These are phyloP conservation scores for Apostichopus parvimensis DNA, from an alignment of 35 echinoderm and acorn worm genomes.

Conservation along the genomic window DNA sequence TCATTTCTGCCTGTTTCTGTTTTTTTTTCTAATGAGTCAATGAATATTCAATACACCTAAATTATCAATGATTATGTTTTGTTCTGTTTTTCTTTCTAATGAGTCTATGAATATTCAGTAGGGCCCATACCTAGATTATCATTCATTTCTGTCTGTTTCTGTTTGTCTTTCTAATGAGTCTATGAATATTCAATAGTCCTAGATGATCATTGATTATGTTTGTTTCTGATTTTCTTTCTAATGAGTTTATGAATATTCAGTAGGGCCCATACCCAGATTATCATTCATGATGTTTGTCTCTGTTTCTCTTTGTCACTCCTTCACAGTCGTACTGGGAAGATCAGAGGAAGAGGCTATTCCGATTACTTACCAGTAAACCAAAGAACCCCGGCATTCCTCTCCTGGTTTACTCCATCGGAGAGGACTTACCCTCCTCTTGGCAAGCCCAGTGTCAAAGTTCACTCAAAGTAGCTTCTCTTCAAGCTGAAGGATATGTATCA, in stretches of 20 bases:
- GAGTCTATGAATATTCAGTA: no score
- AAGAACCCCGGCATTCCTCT: constrained; percentile 51
- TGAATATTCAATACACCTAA: no score
- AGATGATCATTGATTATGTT: no score
- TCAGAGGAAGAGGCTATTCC: constrained; percentile 49
- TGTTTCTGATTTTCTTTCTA: no score
- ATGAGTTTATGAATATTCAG: no score
- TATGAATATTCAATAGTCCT: no score
- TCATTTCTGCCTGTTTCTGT: neutral
- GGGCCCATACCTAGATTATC: no score
- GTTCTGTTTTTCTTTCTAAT: no score
- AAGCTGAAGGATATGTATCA: constrained; percentile 34
- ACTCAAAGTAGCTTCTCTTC: constrained; percentile 8
- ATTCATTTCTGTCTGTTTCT: neutral
- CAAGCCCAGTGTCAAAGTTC: constrained; percentile 19
- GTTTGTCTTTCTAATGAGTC: constrained; percentile 27
- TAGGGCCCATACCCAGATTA: no score
- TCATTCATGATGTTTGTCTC: no score
- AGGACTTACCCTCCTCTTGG: constrained; percentile 11
- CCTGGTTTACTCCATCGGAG: constrained; percentile 53
- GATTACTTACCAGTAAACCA: constrained; percentile 54
- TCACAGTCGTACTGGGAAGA: constrained; percentile 57
- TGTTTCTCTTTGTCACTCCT: neutral
- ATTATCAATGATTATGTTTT: no score
- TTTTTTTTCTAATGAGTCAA: constrained; percentile 21